Evolutionary conservation across 37 sponge, comb jelly and placozoan genomes (phyloP).

Genomic region (Halichondria panicea): DNA sequence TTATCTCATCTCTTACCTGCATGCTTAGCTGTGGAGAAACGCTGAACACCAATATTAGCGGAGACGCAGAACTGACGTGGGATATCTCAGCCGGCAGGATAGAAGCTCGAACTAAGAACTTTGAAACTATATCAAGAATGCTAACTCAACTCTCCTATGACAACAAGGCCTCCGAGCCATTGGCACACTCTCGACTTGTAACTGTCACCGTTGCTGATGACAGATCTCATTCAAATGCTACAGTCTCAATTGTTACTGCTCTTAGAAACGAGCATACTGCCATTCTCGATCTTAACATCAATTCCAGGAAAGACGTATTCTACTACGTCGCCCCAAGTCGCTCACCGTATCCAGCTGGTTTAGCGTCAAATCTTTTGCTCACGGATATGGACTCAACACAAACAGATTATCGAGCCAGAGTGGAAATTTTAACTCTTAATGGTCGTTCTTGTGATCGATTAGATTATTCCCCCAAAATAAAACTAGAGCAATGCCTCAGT

Average conservation of each 20-base stretch:
- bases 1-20: conserved; percentile 28
- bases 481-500: conserved; percentile 28
- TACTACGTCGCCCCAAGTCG: conserved; percentile 30
- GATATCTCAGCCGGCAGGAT: background rate
- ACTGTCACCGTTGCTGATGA: conserved; percentile 19
- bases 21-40: conserved; percentile 45
- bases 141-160: conserved; percentile 17
- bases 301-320: conserved; percentile 13
- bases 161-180: conserved; percentile 27
- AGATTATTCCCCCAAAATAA: conserved; percentile 35
- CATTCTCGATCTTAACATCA: background rate
- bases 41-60: background rate
- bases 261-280: conserved; percentile 40
- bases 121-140: background rate
- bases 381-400: conserved; percentile 42
- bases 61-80: background rate
- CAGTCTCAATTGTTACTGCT: background rate
- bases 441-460: conserved; percentile 45
- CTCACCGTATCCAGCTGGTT: background rate
- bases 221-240: background rate
- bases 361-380: conserved; percentile 10
- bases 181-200: background rate
- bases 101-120: background rate
- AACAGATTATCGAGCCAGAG: conserved; percentile 20
- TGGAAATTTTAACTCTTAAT: conserved; percentile 16